A percentile compares a stretch with the other conserved stretches of the same genome.
These are phyloP conservation scores for Lagorchestes hirsutus DNA, from an alignment of 2,797 vertebrate species.

Conservation along the genomic window DNA sequence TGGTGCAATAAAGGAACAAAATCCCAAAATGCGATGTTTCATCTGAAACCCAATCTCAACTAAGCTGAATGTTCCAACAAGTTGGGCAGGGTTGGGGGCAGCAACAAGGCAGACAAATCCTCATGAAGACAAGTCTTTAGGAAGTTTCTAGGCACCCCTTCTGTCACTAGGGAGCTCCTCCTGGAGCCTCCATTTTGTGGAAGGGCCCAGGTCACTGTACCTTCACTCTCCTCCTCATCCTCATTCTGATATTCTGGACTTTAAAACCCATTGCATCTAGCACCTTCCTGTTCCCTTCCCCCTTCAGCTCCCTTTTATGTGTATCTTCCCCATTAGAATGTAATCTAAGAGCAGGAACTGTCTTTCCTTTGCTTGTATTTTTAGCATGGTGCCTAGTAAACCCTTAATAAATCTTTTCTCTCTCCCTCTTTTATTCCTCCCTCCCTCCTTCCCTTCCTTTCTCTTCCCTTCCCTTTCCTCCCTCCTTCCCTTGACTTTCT, in stretches of 20 bases:
- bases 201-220: neutral
- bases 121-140: neutral
- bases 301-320: neutral
- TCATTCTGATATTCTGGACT: neutral
- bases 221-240: neutral
- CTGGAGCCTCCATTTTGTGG: neutral
- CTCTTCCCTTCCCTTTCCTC: neutral
- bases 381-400: neutral
- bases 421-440: too few species aligned
- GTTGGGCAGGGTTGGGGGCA: neutral
- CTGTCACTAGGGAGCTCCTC: neutral
- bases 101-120: neutral
- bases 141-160: neutral
- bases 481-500: neutral
- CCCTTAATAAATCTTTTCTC: neutral
- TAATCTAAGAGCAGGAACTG: neutral
- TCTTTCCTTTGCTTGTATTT: neutral
- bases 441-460: neutral
- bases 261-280: neutral
- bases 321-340: neutral
- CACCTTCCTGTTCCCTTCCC: neutral
- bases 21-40: neutral
- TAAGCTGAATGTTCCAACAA: neutral
- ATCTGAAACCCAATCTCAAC: neutral
- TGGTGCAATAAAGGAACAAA: neutral